phyloP scores from a whole-genome alignment of 2,888 invertebrate species.

The Meganola albula region DNA sequence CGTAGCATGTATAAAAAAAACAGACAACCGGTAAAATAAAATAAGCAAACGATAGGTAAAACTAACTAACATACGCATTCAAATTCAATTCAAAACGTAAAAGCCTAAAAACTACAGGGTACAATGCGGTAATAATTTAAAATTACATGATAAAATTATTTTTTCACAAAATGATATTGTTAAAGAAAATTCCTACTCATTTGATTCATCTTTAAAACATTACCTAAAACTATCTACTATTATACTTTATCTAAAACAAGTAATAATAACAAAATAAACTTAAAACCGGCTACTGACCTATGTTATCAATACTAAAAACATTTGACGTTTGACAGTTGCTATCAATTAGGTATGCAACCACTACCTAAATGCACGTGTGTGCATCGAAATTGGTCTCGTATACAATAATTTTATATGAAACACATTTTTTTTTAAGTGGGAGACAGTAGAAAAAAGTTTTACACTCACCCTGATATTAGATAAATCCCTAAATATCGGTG shows the following conservation, averaged over 20 bases:
- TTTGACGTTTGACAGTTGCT: conserved; percentile 64
- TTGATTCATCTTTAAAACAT: too few relatives aligned
- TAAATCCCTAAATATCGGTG: conserved; percentile 70
- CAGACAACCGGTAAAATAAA: too few relatives aligned
- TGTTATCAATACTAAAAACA: conserved; percentile 32
- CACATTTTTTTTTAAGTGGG: conserved; percentile 26
- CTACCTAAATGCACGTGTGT: conserved; percentile 49
- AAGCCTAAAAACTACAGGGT: too few relatives aligned
- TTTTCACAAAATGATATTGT: too few relatives aligned
- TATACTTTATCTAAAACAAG: too few relatives aligned
- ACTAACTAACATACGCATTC: too few relatives aligned
- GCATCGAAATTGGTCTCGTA: conserved; percentile 41
- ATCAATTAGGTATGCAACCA: conserved; percentile 40
- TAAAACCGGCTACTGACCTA: conserved; percentile 13
- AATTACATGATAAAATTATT: too few relatives aligned
- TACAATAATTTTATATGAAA: conserved; percentile 55
- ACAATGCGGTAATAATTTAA: too few relatives aligned
- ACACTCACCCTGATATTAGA: conserved; percentile 70
- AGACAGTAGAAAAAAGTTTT: conserved; percentile 27
- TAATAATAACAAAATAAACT: conserved; percentile 20
- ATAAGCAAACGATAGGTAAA: too few relatives aligned
- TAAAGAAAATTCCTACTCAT: too few relatives aligned
- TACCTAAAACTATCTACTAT: not conserved
- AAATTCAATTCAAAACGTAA: too few relatives aligned
- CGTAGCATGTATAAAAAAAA: too few relatives aligned